phyloP scores from a whole-genome alignment of 2,797 vertebrate genomes.

The Phataginus tetradactyla region DNA sequence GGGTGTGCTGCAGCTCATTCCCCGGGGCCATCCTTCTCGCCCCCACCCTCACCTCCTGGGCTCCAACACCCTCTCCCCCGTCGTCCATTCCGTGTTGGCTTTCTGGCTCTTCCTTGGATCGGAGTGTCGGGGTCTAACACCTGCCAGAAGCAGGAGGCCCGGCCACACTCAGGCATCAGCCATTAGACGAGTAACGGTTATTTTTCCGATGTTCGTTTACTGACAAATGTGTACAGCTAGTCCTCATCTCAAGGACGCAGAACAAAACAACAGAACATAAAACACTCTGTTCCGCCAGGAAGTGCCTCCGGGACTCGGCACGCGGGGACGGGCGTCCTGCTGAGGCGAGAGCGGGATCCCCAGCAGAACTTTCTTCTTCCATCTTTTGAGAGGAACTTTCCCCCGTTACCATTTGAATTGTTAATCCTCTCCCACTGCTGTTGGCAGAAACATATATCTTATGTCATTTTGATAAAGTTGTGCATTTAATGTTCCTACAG shows the following conservation, averaged over 20 bases:
- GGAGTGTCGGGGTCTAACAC: neutral
- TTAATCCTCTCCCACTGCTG: slow-evolving; percentile 75
- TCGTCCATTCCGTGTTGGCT: neutral
- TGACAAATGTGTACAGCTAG: neutral
- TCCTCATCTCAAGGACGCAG: neutral
- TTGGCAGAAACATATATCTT: slow-evolving; percentile 79
- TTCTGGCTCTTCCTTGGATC: neutral
- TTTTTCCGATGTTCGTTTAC: neutral
- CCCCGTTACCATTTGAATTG: slow-evolving; percentile 73
- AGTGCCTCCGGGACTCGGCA: neutral
- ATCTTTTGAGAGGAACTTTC: slow-evolving; percentile 49
- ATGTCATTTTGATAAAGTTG: slow-evolving; percentile 83
- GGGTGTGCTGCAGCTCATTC: neutral
- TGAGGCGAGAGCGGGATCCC: neutral
- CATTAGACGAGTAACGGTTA: neutral
- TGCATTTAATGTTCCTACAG: slow-evolving; percentile 77
- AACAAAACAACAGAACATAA: slow-evolving; percentile 17
- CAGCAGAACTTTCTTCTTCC: slow-evolving; percentile 39
- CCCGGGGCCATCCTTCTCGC: rapidly evolving
- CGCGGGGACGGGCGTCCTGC: neutral
- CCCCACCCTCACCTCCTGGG: too few relatives aligned
- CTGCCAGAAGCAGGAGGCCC: neutral
- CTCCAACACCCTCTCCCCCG: neutral
- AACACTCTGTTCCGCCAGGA: neutral
- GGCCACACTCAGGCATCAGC: neutral